Evolutionary conservation across 1,140 invertebrate species (phyloP).

Genomic region (Lethocerus indicus): DNA sequence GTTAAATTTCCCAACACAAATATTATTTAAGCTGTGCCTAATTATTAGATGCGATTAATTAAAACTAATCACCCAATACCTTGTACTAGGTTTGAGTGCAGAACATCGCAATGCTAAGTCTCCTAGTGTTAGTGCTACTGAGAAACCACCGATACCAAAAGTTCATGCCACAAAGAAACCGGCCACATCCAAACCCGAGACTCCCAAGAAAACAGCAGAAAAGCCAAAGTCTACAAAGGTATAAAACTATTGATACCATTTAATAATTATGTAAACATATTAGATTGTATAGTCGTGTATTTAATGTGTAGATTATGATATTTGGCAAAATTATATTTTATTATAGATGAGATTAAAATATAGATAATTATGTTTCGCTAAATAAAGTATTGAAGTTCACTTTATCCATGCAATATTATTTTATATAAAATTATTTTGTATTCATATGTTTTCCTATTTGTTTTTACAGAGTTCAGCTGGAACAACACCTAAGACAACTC

Average conservation of each 20-base stretch:
- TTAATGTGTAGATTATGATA: too few relatives aligned
- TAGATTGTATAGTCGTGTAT: neutral
- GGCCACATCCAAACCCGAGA: slow-evolving; percentile 22
- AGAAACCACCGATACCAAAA: slow-evolving; percentile 31
- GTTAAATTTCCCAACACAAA: too few relatives aligned
- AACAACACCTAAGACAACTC: slow-evolving; percentile 23
- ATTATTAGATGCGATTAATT: too few relatives aligned
- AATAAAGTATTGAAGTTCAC: neutral
- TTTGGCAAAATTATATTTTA: too few relatives aligned
- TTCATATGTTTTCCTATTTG: neutral
- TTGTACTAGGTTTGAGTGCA: too few relatives aligned
- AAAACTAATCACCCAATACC: too few relatives aligned
- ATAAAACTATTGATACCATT: slow-evolving; percentile 3
- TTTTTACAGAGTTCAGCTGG: slow-evolving; percentile 18
- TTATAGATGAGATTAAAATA: neutral
- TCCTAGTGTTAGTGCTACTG: slow-evolving; percentile 7
- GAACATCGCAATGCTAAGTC: slow-evolving; percentile 10
- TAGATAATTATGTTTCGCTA: neutral
- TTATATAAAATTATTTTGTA: neutral
- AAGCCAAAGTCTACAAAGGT: slow-evolving; percentile 27
- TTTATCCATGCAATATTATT: neutral
- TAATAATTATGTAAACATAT: neutral
- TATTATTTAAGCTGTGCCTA: too few relatives aligned
- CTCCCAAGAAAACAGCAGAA: slow-evolving; percentile 24
- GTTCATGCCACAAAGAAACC: slow-evolving; percentile 30